Evolutionary conservation across 1,140 invertebrate species (phyloP).

Genomic region (Neomicropteryx cornuta): DNA sequence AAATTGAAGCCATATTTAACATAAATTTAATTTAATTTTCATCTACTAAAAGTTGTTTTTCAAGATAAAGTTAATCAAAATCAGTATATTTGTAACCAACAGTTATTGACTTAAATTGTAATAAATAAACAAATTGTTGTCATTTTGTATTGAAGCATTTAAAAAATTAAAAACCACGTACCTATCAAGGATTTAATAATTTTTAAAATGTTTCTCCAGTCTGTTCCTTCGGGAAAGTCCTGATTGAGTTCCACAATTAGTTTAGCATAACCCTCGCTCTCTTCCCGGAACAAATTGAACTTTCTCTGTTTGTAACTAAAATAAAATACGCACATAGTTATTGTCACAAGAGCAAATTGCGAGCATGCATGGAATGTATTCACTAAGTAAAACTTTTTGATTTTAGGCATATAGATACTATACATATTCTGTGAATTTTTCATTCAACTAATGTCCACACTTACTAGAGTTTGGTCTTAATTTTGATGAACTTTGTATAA

Average conservation of each 20-base stretch:
- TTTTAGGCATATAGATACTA: neutral
- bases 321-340: no score
- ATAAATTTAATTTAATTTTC: constrained; percentile 9
- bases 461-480: constrained; percentile 96
- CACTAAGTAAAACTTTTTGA: neutral
- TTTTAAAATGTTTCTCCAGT: constrained; percentile 57
- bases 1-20: constrained; percentile 7
- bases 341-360: constrained; percentile 2
- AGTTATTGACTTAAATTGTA: no score
- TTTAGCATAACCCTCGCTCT: constrained; percentile 98
- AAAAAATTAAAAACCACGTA: constrained; percentile 31
- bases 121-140: neutral
- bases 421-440: neutral
- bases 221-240: constrained; percentile 56
- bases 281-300: constrained; percentile 97
- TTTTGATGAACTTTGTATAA: constrained; percentile 94
- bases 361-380: neutral
- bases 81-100: no score
- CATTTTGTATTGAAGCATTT: constrained; percentile 1
- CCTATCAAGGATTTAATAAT: constrained; percentile 89
- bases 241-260: constrained; percentile 93
- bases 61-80: no score
- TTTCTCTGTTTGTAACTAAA: constrained; percentile 97
- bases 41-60: no score
- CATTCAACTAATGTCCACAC: no score